phyloP scores from a whole-genome alignment of 2,797 vertebrate genomes.

The Neosilurus hyrtlii region DNA sequence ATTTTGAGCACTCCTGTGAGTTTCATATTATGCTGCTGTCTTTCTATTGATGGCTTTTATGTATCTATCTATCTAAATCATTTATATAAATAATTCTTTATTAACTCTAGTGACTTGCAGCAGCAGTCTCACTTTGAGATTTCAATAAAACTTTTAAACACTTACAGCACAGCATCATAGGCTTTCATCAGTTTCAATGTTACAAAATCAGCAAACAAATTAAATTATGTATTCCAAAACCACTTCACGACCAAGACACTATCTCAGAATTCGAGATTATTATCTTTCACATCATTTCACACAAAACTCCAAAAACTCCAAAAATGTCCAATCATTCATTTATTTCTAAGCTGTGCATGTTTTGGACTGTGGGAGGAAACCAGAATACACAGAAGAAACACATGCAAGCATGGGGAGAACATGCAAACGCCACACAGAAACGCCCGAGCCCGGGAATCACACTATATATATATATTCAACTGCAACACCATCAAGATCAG shows the following conservation, averaged over 20 bases:
- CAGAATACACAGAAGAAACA: too few species aligned
- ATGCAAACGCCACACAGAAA: too few species aligned
- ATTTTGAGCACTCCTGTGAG: too few species aligned
- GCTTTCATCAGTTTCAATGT: not conserved
- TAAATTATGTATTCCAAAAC: not conserved
- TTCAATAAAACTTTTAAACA: constrained; percentile 1
- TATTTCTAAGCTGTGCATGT: too few species aligned
- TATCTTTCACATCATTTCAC: not conserved
- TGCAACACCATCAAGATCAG: too few species aligned
- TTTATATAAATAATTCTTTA: not conserved
- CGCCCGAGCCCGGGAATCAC: too few species aligned
- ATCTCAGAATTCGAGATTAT: not conserved
- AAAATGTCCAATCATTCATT: too few species aligned
- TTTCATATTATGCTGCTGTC: not conserved
- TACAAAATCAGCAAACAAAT: not conserved
- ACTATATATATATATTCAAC: too few species aligned
- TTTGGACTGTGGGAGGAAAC: too few species aligned
- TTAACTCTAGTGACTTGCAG: not conserved
- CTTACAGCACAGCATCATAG: not conserved
- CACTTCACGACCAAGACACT: not conserved
- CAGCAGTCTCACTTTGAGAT: not conserved
- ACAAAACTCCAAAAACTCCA: too few species aligned
- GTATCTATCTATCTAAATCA: not conserved
- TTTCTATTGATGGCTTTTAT: not conserved
- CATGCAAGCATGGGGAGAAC: too few species aligned